Base-by-base conservation (phyloP, 2,113 vertebrate species). In the Colistium nudipinnis region DNA sequence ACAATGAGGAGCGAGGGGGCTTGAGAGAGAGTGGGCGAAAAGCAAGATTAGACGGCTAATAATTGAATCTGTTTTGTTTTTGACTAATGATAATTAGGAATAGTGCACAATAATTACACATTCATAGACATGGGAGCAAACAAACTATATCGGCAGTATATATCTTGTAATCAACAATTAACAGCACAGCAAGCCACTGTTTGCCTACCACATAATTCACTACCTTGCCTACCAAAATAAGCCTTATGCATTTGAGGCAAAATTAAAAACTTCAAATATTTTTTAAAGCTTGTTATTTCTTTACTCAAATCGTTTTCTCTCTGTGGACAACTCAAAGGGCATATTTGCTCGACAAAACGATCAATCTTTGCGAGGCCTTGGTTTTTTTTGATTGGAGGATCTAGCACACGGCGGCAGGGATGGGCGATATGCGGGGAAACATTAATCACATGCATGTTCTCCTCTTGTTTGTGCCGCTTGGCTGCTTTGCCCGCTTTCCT, bases 161-260 rank as follows among this genome's bases (percentile, higher is more conserved):
- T 84, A 91, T 88, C 82, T 84, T 72, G 62, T 66, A 78, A 88
- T 90, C 85, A 90, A 83, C 88, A 89, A 89, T 90, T 90, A 91
- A 72, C 74, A 75, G 73, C 74, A 69, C 31, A 41, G 39, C 57
- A 73, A 79, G 86, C 62, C 48, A 72, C 39, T 53, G 53, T 66
- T 80, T 81, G 68, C 69, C 84, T 87, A 90, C 90, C 84, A 68
- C 82, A 82, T 84, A 86, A 83, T 85, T 85, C 62, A 77, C 55
- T 73, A 51, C 12, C 53, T 47, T 56, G 38, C 31, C 52, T 70
- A 84, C 53, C 35, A 85, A 83, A 76, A 78, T n/a, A 75, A 70
- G 27, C 35, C 36, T 60, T 35, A n/a, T 75, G 54, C 19, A 31
- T 70, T 52, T n/a, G 65, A 60, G 44, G 78, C 64, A 62, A 62